Percentiles rank a stretch among this genome's conserved stretches.
Evolutionary conservation across 2,888 invertebrate genomes (phyloP).

Genomic region (Agelastica alni): DNA sequence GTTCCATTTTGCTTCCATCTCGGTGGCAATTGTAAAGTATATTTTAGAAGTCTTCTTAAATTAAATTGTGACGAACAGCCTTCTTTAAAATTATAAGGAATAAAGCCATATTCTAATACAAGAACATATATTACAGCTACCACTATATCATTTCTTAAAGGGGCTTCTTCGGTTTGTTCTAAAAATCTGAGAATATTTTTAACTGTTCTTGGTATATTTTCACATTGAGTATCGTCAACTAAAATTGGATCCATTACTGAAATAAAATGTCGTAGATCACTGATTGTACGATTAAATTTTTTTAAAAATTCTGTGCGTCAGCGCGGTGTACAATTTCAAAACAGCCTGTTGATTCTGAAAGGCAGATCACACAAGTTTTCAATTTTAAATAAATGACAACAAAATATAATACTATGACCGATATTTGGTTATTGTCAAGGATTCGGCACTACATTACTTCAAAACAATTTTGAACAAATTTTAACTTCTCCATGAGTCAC

Average conservation of each 20-base stretch:
- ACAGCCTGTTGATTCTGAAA: slow-evolving; percentile 42
- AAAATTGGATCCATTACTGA: slow-evolving; percentile 51
- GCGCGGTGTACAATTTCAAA: slow-evolving; percentile 26
- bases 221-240: slow-evolving; percentile 47
- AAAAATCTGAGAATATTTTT: slow-evolving; percentile 43
- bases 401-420: neutral
- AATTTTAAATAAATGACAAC: neutral
- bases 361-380: neutral
- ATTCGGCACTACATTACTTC: neutral
- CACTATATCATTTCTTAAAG: slow-evolving; percentile 46
- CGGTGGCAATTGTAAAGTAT: slow-evolving; percentile 40
- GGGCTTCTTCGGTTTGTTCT: slow-evolving; percentile 25
- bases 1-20: slow-evolving; percentile 42
- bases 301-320: slow-evolving; percentile 7
- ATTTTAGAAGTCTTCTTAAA: slow-evolving; percentile 41
- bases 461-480: neutral
- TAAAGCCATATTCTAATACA: slow-evolving; percentile 54
- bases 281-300: neutral
- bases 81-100: slow-evolving; percentile 42
- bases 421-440: neutral
- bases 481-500: neutral
- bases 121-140: slow-evolving; percentile 51
- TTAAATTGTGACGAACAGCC: slow-evolving; percentile 37
- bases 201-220: slow-evolving; percentile 46
- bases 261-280: slow-evolving; percentile 36